Evolutionary conservation across 2,888 invertebrate genomes (phyloP).

Genomic region (Drosophila mulleri): DNA sequence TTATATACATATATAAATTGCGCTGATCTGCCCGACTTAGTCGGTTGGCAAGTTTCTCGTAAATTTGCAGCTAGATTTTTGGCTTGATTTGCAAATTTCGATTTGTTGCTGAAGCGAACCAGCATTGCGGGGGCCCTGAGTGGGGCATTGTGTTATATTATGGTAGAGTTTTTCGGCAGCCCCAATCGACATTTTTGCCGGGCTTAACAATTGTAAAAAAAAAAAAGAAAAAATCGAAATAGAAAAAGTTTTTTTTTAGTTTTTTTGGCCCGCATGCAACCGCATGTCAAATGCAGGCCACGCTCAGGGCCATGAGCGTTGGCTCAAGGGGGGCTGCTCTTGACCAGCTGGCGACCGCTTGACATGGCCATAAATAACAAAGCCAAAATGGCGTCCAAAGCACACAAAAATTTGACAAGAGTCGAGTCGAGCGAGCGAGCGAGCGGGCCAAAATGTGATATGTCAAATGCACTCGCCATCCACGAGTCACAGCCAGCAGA

Average conservation of each 20-base stretch:
- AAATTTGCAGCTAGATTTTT: slow-evolving; percentile 69
- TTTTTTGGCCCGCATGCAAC: slow-evolving; percentile 55
- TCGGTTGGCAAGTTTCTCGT: slow-evolving; percentile 58
- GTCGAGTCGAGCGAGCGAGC: slow-evolving; percentile 20
- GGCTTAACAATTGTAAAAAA: slow-evolving; percentile 35
- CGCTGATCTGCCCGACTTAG: slow-evolving; percentile 63
- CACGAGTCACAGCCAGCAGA: slow-evolving; percentile 16
- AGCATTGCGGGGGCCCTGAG: neutral
- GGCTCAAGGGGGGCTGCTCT: slow-evolving; percentile 40
- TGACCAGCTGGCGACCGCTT: slow-evolving; percentile 75
- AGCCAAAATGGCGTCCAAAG: slow-evolving; percentile 77
- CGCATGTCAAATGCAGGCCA: slow-evolving; percentile 78
- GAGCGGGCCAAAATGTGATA: slow-evolving; percentile 73
- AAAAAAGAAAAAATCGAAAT: neutral
- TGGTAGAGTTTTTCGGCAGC: slow-evolving; percentile 17
- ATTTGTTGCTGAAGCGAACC: slow-evolving; percentile 14
- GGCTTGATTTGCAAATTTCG: slow-evolving; percentile 58
- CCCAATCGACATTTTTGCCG: slow-evolving; percentile 31
- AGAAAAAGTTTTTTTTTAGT: slow-evolving; percentile 21
- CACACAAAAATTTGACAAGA: slow-evolving; percentile 60
- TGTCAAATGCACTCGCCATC: slow-evolving; percentile 70
- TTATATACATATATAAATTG: slow-evolving; percentile 58
- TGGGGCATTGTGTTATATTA: slow-evolving; percentile 25
- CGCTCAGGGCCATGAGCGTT: slow-evolving; percentile 29
- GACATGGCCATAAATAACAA: slow-evolving; percentile 77